Evolutionary conservation across 2,797 vertebrate species (phyloP).

Genomic region (Catostomus latipinnis): DNA sequence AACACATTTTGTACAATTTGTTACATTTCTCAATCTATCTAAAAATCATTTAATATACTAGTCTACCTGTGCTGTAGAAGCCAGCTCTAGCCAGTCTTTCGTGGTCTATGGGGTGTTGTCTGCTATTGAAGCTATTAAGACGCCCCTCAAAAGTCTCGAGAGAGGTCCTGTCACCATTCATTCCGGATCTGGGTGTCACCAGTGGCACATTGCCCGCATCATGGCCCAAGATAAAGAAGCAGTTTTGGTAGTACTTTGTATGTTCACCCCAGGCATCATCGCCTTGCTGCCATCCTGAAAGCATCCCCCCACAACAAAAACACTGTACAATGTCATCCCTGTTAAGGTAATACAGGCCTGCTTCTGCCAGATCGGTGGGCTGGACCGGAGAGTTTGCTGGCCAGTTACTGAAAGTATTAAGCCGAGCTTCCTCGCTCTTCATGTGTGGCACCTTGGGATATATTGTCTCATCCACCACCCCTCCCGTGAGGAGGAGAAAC

Average conservation of each 20-base stretch:
- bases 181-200: conserved; percentile 5
- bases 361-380: conserved; percentile 83
- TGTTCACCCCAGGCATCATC: conserved; percentile 92
- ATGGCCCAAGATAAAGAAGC: conserved; percentile 90
- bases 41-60: not conserved
- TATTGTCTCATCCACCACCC: conserved; percentile 85
- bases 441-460: conserved; percentile 85
- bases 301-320: conserved; percentile 90
- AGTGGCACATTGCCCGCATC: conserved; percentile 84
- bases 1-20: not conserved
- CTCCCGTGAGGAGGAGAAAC: conserved; percentile 87
- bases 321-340: conserved; percentile 85
- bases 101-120: conserved; percentile 79
- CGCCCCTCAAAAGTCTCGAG: conserved; percentile 86
- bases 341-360: conserved; percentile 87
- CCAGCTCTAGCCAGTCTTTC: conserved; percentile 90
- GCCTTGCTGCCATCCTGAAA: conserved; percentile 85
- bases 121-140: conserved; percentile 79
- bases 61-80: conserved; percentile 89
- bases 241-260: conserved; percentile 82
- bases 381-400: conserved; percentile 75
- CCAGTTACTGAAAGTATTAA: conserved; percentile 86
- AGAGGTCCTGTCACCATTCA: conserved; percentile 55
- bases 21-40: not conserved
- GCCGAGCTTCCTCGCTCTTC: conserved; percentile 85